These are phyloP conservation scores for Spialia ferax DNA, from an alignment of 2,888 invertebrate genomes.

Conservation along the genomic window DNA sequence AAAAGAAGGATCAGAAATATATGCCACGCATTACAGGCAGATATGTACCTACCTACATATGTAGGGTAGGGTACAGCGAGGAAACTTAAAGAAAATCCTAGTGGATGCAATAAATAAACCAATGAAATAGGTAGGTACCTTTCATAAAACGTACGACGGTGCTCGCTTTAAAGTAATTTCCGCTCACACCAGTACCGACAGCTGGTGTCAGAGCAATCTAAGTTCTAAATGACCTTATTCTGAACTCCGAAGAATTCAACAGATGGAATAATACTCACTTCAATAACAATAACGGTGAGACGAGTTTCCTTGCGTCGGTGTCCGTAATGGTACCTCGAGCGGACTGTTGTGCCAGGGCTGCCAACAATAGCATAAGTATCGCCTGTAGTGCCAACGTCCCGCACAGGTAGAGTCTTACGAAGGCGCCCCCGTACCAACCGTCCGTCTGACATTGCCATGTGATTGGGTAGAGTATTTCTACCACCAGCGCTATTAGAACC, in stretches of 20 bases:
- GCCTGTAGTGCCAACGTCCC: slow-evolving; percentile 90
- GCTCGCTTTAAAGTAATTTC: not conserved
- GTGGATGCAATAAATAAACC: no score
- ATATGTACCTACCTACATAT: no score
- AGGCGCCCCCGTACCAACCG: slow-evolving; percentile 90
- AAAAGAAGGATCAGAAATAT: no score
- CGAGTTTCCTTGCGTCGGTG: slow-evolving; percentile 89
- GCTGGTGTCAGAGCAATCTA: not conserved
- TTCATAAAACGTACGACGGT: not conserved
- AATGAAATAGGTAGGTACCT: no score
- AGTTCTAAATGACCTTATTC: not conserved
- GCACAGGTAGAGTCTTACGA: slow-evolving; percentile 90
- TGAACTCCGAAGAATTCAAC: not conserved
- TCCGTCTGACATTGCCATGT: slow-evolving; percentile 90
- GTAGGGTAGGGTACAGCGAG: no score
- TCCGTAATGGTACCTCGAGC: slow-evolving; percentile 93
- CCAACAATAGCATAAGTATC: slow-evolving; percentile 88
- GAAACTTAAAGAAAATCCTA: no score
- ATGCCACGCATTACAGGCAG: no score
- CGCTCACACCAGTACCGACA: not conserved
- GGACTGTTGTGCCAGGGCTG: slow-evolving; percentile 90
- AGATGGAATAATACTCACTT: slow-evolving; percentile 82
- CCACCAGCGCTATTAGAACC: slow-evolving; percentile 88
- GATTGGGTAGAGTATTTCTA: slow-evolving; percentile 88
- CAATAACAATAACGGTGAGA: slow-evolving; percentile 90